A percentile compares a stretch with the other conserved stretches of the same genome.
These are phyloP conservation scores for Colaptes auratus DNA, from an alignment of 2,113 vertebrate species.

Conservation along the genomic window DNA sequence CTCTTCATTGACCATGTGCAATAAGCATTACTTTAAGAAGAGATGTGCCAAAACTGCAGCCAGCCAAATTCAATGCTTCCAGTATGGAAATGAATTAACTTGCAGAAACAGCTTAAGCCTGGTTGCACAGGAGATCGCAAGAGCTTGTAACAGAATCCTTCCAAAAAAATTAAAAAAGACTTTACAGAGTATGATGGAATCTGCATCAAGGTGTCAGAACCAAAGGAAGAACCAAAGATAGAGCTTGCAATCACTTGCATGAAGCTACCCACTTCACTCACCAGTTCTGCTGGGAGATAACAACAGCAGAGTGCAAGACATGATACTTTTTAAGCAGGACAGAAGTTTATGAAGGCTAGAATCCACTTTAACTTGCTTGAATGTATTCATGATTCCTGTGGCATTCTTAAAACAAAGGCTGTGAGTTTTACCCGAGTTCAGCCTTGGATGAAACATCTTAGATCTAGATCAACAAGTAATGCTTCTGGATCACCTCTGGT, in stretches of 20 bases:
- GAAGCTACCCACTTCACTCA: background rate
- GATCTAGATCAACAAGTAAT: background rate
- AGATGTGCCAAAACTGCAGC: constrained; percentile 1
- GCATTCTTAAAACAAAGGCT: background rate
- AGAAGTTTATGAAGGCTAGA: background rate
- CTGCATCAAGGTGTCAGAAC: background rate
- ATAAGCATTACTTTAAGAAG: background rate
- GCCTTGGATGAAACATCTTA: background rate
- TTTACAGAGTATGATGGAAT: background rate
- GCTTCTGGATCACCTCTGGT: background rate
- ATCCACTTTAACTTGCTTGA: background rate
- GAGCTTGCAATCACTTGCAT: background rate
- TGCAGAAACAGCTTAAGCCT: background rate
- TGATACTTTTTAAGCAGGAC: background rate
- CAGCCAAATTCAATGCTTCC: background rate
- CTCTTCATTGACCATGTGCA: background rate
- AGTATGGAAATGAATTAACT: background rate
- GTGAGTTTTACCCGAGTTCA: background rate
- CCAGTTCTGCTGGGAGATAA: background rate
- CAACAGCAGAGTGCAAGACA: too few species aligned
- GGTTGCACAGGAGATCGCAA: background rate
- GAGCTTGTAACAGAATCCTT: background rate
- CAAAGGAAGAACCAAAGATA: background rate
- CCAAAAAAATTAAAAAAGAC: background rate
- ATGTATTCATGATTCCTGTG: background rate